Conservation (phyloP, 2,888 invertebrate species). For the Schizaphis graminum region DNA sequence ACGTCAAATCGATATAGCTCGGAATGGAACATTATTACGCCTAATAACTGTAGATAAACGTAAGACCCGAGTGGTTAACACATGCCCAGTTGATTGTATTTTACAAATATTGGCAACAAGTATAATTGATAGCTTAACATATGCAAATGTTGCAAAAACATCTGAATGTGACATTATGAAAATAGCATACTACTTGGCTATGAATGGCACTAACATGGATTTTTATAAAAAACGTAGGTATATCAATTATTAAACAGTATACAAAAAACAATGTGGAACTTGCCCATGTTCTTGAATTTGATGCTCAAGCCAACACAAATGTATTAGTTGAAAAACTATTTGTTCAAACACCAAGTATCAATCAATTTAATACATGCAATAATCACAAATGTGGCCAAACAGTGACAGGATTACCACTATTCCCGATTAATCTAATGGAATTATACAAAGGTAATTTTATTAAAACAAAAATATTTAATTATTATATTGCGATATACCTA, state of each 20-base stretch:
- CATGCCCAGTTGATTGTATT: background rate
- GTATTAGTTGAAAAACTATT: background rate
- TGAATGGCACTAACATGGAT: background rate
- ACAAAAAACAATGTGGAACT: background rate
- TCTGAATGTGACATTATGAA: background rate
- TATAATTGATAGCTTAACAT: background rate
- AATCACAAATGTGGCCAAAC: background rate
- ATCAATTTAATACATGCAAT: background rate
- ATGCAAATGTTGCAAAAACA: background rate
- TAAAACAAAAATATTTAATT: background rate
- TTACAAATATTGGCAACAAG: constrained; percentile 5
- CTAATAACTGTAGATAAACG: background rate
- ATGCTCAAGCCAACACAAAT: background rate
- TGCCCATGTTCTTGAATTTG: background rate
- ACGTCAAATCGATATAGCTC: background rate
- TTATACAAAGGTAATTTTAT: background rate
- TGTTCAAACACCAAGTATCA: background rate
- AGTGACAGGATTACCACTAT: background rate
- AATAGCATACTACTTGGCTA: background rate
- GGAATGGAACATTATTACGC: background rate
- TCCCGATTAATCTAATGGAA: background rate
- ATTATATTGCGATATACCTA: too few species aligned
- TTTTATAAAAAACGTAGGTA: background rate
- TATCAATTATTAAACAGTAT: background rate
- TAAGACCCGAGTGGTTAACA: background rate